Evolutionary conservation across 2,888 invertebrate species (phyloP).

Genomic region (Scelioninae gen. 1): DNA sequence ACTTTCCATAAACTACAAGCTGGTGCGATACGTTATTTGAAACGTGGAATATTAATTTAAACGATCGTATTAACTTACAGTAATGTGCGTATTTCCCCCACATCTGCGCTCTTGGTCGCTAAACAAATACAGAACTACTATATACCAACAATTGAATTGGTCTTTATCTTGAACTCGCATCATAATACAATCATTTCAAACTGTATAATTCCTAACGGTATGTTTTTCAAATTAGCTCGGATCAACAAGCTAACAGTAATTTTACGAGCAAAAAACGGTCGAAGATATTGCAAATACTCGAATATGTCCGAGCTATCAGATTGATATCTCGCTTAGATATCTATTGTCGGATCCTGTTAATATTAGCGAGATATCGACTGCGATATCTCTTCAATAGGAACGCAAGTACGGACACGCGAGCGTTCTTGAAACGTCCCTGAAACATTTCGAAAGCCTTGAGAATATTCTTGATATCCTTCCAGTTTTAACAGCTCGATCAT

Average conservation of each 20-base stretch:
- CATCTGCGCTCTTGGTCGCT: no score
- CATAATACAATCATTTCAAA: conserved; percentile 44
- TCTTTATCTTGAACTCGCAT: conserved; percentile 25
- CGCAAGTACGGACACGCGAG: conserved; percentile 12
- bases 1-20: background rate
- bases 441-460: conserved; percentile 61
- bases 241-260: conserved; percentile 60
- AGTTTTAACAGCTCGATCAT: conserved; percentile 30
- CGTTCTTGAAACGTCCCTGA: conserved; percentile 55
- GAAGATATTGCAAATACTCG: conserved; percentile 49
- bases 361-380: conserved; percentile 49
- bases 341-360: conserved; percentile 59
- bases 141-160: conserved; percentile 25
- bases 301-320: conserved; percentile 39
- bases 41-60: conserved; percentile 6
- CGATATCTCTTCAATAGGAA: conserved; percentile 41
- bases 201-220: conserved; percentile 60
- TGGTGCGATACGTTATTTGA: conserved; percentile 15
- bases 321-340: conserved; percentile 59
- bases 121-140: conserved; percentile 5
- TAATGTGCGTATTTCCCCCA: no score
- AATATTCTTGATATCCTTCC: conserved; percentile 48
- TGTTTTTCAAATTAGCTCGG: conserved; percentile 39
- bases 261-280: conserved; percentile 26
- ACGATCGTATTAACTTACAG: no score